These are phyloP conservation scores for Temnothorax unifasciatus DNA, from an alignment of 2,888 invertebrate species.

Conservation along the genomic window DNA sequence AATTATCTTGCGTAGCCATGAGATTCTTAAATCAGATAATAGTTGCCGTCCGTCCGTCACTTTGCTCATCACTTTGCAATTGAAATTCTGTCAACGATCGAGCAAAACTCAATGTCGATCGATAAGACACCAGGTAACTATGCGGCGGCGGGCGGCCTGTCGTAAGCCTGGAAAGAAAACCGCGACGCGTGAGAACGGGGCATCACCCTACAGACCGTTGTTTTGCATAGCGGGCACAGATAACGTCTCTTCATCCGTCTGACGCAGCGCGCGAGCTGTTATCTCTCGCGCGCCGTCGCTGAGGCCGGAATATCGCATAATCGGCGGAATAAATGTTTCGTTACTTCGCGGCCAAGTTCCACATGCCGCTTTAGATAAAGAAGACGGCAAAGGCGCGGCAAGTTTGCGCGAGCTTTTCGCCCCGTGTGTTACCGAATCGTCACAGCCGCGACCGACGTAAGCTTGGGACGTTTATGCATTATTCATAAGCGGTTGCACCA, in stretches of 20 bases:
- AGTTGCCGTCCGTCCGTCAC: not conserved
- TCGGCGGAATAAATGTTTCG: slow-evolving; percentile 47
- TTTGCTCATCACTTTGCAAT: slow-evolving; percentile 8
- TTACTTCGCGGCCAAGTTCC: slow-evolving; percentile 35
- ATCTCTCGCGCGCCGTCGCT: slow-evolving; percentile 24
- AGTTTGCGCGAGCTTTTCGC: slow-evolving; percentile 26
- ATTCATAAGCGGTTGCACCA: slow-evolving; percentile 38
- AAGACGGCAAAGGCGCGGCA: slow-evolving; percentile 16
- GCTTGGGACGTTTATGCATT: slow-evolving; percentile 38
- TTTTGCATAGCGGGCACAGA: slow-evolving; percentile 29
- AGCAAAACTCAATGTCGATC: slow-evolving; percentile 12
- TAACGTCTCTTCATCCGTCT: slow-evolving; percentile 36
- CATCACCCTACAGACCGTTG: slow-evolving; percentile 4
- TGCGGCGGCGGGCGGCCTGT: not conserved
- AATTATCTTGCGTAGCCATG: not conserved
- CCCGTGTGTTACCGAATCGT: slow-evolving; percentile 36
- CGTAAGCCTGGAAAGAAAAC: not conserved
- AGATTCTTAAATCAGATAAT: not conserved
- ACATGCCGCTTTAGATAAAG: slow-evolving; percentile 7
- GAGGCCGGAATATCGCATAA: slow-evolving; percentile 25
- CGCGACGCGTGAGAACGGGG: not conserved
- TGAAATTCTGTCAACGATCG: slow-evolving; percentile 12
- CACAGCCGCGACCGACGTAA: slow-evolving; percentile 32
- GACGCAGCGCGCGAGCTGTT: slow-evolving; percentile 19
- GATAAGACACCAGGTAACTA: not conserved